phyloP scores from a whole-genome alignment of 1,140 invertebrate species.

The Euwallacea fornicatus region DNA sequence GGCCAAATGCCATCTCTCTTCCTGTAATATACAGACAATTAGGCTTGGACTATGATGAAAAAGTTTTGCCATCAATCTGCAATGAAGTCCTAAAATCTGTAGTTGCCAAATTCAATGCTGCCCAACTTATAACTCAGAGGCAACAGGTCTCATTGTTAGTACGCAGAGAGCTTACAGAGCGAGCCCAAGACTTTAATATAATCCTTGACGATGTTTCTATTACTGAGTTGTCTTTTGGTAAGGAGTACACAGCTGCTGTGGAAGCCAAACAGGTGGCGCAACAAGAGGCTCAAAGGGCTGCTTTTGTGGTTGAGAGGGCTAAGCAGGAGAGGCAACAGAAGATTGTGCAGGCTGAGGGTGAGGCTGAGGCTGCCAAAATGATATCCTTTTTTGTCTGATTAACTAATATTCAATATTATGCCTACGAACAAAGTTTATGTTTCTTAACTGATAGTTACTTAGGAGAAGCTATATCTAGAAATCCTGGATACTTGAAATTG shows the following conservation, averaged over 20 bases:
- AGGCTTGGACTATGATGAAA: slow-evolving; percentile 86
- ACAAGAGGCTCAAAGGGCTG: slow-evolving; percentile 98
- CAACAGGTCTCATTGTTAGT: slow-evolving; percentile 94
- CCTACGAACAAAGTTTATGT: slow-evolving; percentile 42
- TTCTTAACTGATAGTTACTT: slow-evolving; percentile 78
- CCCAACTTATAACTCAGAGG: slow-evolving; percentile 97
- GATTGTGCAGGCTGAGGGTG: slow-evolving; percentile 99
- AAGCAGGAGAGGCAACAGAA: slow-evolving; percentile 99
- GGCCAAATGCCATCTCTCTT: slow-evolving; percentile 81
- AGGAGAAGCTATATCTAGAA: slow-evolving; percentile 90
- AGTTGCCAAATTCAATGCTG: slow-evolving; percentile 99
- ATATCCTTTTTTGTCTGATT: slow-evolving; percentile 72
- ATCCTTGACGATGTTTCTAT: slow-evolving; percentile 99
- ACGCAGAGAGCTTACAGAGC: slow-evolving; percentile 88
- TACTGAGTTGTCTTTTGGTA: slow-evolving; percentile 97
- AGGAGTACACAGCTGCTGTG: slow-evolving; percentile 99
- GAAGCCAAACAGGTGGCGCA: slow-evolving; percentile 99
- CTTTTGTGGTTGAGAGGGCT: slow-evolving; percentile 96
- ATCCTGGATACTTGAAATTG: slow-evolving; percentile 97
- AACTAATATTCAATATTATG: slow-evolving; percentile 13
- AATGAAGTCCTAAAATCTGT: slow-evolving; percentile 99
- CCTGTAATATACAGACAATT: slow-evolving; percentile 89
- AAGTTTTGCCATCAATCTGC: slow-evolving; percentile 95
- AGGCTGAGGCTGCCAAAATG: slow-evolving; percentile 98
- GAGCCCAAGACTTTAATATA: slow-evolving; percentile 98